A percentile compares a stretch with the other conserved stretches of the same genome.
Conservation (phyloP, 2,797 vertebrate genomes). For the Cryptoblepharus egeriae region DNA sequence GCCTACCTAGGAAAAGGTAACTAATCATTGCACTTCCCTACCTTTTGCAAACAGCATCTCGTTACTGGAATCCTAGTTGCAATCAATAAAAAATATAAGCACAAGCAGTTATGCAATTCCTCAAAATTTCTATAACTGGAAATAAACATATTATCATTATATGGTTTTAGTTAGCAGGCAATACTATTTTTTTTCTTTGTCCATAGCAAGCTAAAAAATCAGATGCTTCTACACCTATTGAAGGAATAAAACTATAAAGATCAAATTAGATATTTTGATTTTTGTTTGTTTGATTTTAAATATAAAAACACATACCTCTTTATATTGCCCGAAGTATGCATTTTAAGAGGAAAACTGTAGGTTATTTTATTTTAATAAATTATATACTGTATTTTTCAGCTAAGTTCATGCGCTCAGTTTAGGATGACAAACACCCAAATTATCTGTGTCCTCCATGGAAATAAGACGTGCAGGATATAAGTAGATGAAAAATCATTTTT, state of each 20-base stretch:
- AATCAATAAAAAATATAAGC: constrained; percentile 75
- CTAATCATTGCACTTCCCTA: constrained; percentile 72
- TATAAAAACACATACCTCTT: not conserved
- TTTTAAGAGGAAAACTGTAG: not conserved
- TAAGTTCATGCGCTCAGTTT: not conserved
- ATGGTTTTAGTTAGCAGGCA: constrained; percentile 67
- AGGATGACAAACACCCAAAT: not conserved
- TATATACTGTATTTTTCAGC: not conserved
- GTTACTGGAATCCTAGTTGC: constrained; percentile 60
- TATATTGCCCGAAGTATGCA: not conserved
- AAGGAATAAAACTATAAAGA: not conserved
- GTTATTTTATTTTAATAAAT: not conserved
- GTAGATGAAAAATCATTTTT: not conserved
- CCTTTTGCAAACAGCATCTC: constrained; percentile 75
- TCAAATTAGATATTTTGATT: not conserved
- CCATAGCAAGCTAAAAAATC: constrained; percentile 68
- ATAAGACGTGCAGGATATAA: not conserved
- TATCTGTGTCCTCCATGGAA: not conserved
- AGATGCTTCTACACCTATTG: constrained; percentile 47
- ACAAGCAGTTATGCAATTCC: constrained; percentile 65
- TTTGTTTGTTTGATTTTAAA: too few species aligned
- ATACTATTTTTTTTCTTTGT: constrained; percentile 63
- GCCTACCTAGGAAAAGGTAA: constrained; percentile 69
- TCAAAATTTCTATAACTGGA: constrained; percentile 69
- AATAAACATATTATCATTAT: constrained; percentile 57